Evolutionary conservation across 2,888 invertebrate species (phyloP).

Genomic region (Beris chalybata): DNA sequence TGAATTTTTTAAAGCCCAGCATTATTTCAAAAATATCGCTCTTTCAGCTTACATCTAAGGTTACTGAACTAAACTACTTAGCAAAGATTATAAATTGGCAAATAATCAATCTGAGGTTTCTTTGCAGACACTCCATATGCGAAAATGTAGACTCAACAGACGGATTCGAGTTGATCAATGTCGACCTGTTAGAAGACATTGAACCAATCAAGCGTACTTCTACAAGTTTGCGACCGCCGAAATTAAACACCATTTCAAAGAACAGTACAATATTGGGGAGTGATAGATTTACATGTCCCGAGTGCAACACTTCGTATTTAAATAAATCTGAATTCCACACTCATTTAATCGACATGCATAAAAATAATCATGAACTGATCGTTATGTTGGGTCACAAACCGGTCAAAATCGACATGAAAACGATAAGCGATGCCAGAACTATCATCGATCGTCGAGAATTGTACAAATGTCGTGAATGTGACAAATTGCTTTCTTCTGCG

Average conservation of each 20-base stretch:
- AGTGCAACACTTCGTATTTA: neutral
- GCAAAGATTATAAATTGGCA: too few relatives aligned
- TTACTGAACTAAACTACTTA: too few relatives aligned
- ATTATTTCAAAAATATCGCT: too few relatives aligned
- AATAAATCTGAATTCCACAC: constrained; percentile 10
- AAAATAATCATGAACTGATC: constrained; percentile 2
- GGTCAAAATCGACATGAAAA: constrained; percentile 44
- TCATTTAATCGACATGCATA: constrained; percentile 13
- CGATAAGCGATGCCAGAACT: constrained; percentile 48
- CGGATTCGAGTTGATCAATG: neutral
- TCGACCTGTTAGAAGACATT: neutral
- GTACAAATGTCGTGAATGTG: constrained; percentile 63
- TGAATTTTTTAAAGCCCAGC: too few relatives aligned
- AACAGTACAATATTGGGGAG: too few relatives aligned
- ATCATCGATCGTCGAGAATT: constrained; percentile 59
- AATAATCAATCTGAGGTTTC: constrained; percentile 8
- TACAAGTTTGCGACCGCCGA: neutral
- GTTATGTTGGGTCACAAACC: constrained; percentile 2
- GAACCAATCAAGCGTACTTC: neutral
- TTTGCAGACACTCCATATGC: constrained; percentile 16
- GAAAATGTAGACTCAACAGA: neutral
- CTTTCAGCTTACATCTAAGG: too few relatives aligned
- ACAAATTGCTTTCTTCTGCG: constrained; percentile 63
- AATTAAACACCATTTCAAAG: neutral
- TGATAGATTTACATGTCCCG: constrained; percentile 1